phyloP scores from a whole-genome alignment of 2,888 invertebrate genomes.

The Phorcus lineatus region DNA sequence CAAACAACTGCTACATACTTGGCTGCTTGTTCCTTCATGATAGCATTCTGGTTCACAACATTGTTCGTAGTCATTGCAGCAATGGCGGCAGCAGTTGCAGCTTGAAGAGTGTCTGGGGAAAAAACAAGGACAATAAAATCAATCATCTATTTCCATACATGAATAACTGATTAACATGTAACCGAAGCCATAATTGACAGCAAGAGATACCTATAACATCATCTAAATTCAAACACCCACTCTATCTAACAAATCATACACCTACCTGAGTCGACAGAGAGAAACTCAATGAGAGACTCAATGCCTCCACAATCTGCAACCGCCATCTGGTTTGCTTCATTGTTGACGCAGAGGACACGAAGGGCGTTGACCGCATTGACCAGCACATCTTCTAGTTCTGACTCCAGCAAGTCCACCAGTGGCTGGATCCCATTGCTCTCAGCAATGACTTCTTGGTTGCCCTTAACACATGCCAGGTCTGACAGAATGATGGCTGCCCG shows the following conservation, averaged over 20 bases:
- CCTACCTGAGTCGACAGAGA: slow-evolving; percentile 71
- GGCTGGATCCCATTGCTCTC: slow-evolving; percentile 68
- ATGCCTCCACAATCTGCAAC: slow-evolving; percentile 69
- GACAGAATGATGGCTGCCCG: slow-evolving; percentile 73
- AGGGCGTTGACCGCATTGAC: slow-evolving; percentile 75
- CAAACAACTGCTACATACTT: slow-evolving; percentile 55
- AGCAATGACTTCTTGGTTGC: slow-evolving; percentile 68
- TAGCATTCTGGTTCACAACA: slow-evolving; percentile 67
- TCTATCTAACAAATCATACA: too few relatives aligned
- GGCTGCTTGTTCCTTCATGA: slow-evolving; percentile 69
- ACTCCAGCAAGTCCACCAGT: slow-evolving; percentile 70
- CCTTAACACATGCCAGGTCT: slow-evolving; percentile 72
- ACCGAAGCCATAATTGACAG: too few relatives aligned
- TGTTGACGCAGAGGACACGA: slow-evolving; percentile 71
- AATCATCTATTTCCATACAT: too few relatives aligned
- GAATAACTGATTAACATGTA: too few relatives aligned
- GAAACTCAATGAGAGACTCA: slow-evolving; percentile 72
- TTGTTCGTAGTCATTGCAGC: slow-evolving; percentile 68
- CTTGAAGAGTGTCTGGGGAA: slow-evolving; percentile 69
- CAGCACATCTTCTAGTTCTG: slow-evolving; percentile 73
- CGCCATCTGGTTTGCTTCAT: slow-evolving; percentile 69
- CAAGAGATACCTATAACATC: too few relatives aligned
- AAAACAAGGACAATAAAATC: neutral
- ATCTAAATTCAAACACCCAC: too few relatives aligned
- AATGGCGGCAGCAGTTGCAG: slow-evolving; percentile 73